Base-by-base conservation (phyloP, 64 coral and sea anemone species). In the Pachyseris speciosa region DNA sequence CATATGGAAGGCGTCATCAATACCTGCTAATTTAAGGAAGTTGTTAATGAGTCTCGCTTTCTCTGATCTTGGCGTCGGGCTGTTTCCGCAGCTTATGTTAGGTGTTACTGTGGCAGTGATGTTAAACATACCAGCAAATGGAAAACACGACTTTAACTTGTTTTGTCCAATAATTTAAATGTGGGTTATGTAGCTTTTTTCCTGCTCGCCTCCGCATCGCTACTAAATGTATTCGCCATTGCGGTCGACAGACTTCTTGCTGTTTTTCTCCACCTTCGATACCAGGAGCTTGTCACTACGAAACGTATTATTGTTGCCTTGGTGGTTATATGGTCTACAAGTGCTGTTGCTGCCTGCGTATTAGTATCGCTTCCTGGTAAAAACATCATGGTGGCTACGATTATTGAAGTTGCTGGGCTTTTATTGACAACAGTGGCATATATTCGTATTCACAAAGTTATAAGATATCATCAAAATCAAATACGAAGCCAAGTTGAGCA, bases 231-330 rank as follows among this genome's bases (percentile, higher is more conserved):
- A 16, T 32, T 71, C 4, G 71, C 53, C 40, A 65, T 88, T 24
- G 60, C 70, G 28, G 37, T 72, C 19, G 86, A 89, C 13, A 77
- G 86, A 78, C 60, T 89, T 10, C 55, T 89, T 8, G 71, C 72
- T 10, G 27, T 64, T 27, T 32, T 10, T 8, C n/a, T 89, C 13
- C 70, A 89, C 22, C 29, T 89, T 5, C 52, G 86, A 63, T 89
- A 89, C 44, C 50, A 77, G 29, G 25, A 76, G n/a, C 34, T 89
- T 10, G 53, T 89, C 37, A 77, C 86, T 45, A 4, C 71, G 1
- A 64, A 29, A 47, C 70, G 71, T 25, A 37, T 31, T 1, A 13
- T 0, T 34, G 7, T 64, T 0, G 34, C 34, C 5, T 28, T 89
- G 38, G 57, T 76, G 3, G 15, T 1, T 3, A 25, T 89, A 27